These are phyloP conservation scores for Lithosia quadra DNA, from an alignment of 2,888 invertebrate species.

Conservation along the genomic window DNA sequence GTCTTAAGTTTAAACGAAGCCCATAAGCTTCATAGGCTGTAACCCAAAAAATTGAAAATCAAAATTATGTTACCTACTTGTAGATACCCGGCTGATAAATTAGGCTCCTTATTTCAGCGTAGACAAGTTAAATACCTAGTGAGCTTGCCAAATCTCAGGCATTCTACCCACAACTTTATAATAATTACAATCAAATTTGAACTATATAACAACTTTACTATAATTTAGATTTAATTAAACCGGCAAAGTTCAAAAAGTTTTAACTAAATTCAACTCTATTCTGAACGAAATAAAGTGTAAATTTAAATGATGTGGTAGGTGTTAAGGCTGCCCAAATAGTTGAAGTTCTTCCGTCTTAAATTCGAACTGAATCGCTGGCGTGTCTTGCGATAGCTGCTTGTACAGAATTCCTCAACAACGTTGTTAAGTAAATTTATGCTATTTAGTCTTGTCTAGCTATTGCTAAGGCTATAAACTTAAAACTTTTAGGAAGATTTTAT, in stretches of 20 bases:
- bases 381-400: constrained; percentile 55
- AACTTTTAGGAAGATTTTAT: not conserved
- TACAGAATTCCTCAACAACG: constrained; percentile 48
- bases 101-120: constrained; percentile 55
- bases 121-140: constrained; percentile 68
- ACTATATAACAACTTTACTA: constrained; percentile 49
- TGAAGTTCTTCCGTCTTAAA: constrained; percentile 57
- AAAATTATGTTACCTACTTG: not conserved
- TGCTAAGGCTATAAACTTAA: not conserved
- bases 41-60: too few species aligned
- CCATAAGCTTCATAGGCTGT: too few species aligned
- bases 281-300: constrained; percentile 15
- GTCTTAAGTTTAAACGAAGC: too few species aligned
- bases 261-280: constrained; percentile 35
- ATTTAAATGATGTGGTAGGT: constrained; percentile 25
- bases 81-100: constrained; percentile 52
- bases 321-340: constrained; percentile 51
- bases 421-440: constrained; percentile 12
- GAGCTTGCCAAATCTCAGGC: constrained; percentile 60
- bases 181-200: constrained; percentile 52
- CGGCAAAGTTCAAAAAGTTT: constrained; percentile 7
- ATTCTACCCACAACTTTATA: constrained; percentile 54
- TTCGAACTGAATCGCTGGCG: constrained; percentile 51
- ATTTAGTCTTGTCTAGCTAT: not conserved
- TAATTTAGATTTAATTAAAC: constrained; percentile 54